Base-by-base conservation (phyloP, 2,888 invertebrate species). In the Agrochola lota region DNA sequence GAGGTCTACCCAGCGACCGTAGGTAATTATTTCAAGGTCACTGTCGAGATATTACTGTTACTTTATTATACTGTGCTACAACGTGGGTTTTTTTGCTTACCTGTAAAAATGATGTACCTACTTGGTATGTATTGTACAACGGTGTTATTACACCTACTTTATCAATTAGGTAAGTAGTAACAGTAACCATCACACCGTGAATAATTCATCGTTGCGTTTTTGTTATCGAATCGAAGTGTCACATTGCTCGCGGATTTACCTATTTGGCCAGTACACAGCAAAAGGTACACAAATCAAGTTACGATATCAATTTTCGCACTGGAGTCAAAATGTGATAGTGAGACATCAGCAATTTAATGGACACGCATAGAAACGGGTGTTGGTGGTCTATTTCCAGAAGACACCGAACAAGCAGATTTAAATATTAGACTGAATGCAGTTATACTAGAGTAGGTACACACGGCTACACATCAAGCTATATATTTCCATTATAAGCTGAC, bases 191-290 rank as follows among this genome's bases (percentile, higher is more conserved):
- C 17, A 20, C 26, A 57, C 35, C 46, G 52, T 60, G 15, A 62
- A n/a, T 62, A 66, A 66, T 35, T 59, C 59, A 63, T 72, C 70
- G 78, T 75, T 67, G 63, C 60, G 26, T 60, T 72, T 67, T 71
- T 82, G 49, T 70, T 85, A 68, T 71, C 71, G 49, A 11, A 43
- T 66, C 64, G 49, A 35, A 49, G 78, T 78, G 52, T 84, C 78
- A 70, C 55, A 52, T 84, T 63, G 76, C 72, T 57, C 12, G 84
- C 84, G 85, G 84, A 86, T 73, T 84, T 66, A 85, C 84, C 74
- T n/a, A 30, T 74, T 72, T 12, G 17, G 3, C 6, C 66, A 64
- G 64, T 30, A 70, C 62, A 11, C 62, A 82, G 83, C 78, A 74
- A 64, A 78, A 55, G 30, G 8, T 35, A 64, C 17, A 26, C 15